These are phyloP conservation scores for Drosophila nebulosa DNA, from an alignment of 1,140 invertebrate genomes.

Conservation along the genomic window DNA sequence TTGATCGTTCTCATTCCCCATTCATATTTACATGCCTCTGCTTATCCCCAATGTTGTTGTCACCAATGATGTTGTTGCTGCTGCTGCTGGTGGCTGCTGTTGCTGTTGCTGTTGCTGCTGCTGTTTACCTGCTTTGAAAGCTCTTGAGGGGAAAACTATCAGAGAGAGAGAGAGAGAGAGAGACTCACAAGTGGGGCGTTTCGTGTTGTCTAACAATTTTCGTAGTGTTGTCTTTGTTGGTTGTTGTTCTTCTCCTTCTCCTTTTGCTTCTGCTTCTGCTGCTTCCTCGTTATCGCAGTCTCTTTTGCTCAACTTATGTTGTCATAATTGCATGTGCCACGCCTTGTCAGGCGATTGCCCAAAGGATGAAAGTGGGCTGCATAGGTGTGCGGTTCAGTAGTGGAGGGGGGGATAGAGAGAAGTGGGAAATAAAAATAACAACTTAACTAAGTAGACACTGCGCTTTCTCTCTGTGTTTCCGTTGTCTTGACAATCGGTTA, in stretches of 20 bases:
- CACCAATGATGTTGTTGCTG: neutral
- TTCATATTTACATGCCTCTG: neutral
- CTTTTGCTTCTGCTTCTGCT: neutral
- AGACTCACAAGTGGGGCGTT: neutral
- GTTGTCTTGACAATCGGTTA: slow-evolving; percentile 59
- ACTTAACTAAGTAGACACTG: slow-evolving; percentile 69
- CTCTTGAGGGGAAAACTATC: neutral
- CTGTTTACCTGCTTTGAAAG: neutral
- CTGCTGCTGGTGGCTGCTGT: no score
- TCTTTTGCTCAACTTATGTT: slow-evolving; percentile 27
- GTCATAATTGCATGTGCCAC: slow-evolving; percentile 59
- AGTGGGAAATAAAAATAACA: slow-evolving; percentile 69
- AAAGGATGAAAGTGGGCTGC: slow-evolving; percentile 6
- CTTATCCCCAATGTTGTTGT: neutral
- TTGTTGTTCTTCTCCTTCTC: neutral
- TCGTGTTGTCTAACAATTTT: slow-evolving; percentile 21
- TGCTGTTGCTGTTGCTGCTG: neutral
- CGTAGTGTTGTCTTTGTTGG: neutral
- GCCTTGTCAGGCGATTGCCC: slow-evolving; percentile 21
- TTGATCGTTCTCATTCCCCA: neutral
- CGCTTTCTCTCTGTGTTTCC: neutral
- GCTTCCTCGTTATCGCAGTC: neutral
- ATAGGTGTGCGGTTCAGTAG: neutral
- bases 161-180: neutral
- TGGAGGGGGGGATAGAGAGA: neutral